Evolutionary conservation across 2,113 vertebrate species (phyloP).

Genomic region (Accipiter cooperii): DNA sequence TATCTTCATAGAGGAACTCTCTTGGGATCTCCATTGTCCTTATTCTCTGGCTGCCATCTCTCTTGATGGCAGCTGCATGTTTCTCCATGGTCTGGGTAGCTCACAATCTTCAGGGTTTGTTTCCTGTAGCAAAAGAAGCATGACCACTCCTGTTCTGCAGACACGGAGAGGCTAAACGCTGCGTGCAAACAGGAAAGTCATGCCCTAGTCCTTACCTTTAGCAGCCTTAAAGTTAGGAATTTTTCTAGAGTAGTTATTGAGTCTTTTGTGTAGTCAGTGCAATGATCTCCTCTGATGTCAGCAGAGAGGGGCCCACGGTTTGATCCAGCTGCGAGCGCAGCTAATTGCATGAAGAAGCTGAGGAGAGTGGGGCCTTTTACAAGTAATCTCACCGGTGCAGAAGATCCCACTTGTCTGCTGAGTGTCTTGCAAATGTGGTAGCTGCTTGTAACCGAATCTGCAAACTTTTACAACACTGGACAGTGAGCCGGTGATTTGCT

Average conservation of each 20-base stretch:
- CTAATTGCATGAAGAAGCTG: not conserved
- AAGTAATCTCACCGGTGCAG: not conserved
- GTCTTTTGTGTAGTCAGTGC: not conserved
- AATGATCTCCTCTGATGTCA: not conserved
- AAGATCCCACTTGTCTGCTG: not conserved
- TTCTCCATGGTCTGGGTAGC: not conserved
- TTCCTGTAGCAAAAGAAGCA: not conserved
- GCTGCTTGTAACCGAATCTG: not conserved
- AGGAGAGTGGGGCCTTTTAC: not conserved
- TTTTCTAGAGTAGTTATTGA: not conserved
- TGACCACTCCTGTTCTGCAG: not conserved
- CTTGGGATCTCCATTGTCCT: not conserved
- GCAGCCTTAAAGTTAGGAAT: not conserved
- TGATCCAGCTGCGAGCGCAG: not conserved
- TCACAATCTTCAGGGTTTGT: not conserved
- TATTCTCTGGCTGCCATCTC: not conserved
- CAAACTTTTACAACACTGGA: not conserved
- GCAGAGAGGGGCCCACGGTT: not conserved
- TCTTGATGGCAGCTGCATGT: not conserved
- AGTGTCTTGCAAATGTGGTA: not conserved
- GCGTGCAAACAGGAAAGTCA: not conserved
- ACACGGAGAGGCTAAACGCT: not conserved
- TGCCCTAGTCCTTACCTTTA: not conserved
- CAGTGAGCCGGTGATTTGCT: not conserved
- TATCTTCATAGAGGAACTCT: not conserved